Evolutionary conservation across 2,113 vertebrate species (phyloP), one percentile per base, ranked within the genome.

Genomic region (Pyrgilauda ruficollis): DNA sequence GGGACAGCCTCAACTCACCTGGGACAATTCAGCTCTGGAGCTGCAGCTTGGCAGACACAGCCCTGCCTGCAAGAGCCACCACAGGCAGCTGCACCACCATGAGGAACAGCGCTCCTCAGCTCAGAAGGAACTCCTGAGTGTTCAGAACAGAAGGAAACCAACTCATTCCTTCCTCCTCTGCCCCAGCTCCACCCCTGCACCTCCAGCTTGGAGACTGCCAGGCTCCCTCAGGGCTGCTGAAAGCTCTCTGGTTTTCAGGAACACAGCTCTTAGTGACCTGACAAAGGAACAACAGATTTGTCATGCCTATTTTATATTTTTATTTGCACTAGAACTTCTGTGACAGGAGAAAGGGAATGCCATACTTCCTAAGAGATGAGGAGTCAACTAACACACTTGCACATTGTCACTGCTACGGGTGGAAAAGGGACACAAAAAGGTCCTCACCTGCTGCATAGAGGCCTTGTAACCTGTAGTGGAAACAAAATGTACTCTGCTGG

Each of bases 331-430:
- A 73, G 47, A 46, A 68, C 31, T 67, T 89, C 56, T 44, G 43
- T 41, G 61, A 68, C 28, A 33, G 84, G 52, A 87, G 66, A 87
- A 72, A 58, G 37, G 28, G 50, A 83, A 92, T 35, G 22, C 22
- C 2, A 1, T 63, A 56, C 31, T 20, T 75, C 46, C 58, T 63
- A 52, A 75, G 44, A 73, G 53, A 30, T 28, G 68, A 47, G 70
- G 52, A 83, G 15, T 35, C 49, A 83, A 83, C 67, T 55, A 58
- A 58, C 26, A 19, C 17, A 27, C n/a, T 69, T 14, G 9, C 14
- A 11, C 21, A 43, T 10, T 7, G 1, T 27, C 33, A 16, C 30
- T 55, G 23, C 31, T 61, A 20, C 5, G 0, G 1, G 16, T 41
- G 49, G 44, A 47, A 84, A 39, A 50, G 0, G 1, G 26, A 9